Evolutionary conservation across 2,797 vertebrate species (phyloP).

Genomic region (Sternotherus odoratus): DNA sequence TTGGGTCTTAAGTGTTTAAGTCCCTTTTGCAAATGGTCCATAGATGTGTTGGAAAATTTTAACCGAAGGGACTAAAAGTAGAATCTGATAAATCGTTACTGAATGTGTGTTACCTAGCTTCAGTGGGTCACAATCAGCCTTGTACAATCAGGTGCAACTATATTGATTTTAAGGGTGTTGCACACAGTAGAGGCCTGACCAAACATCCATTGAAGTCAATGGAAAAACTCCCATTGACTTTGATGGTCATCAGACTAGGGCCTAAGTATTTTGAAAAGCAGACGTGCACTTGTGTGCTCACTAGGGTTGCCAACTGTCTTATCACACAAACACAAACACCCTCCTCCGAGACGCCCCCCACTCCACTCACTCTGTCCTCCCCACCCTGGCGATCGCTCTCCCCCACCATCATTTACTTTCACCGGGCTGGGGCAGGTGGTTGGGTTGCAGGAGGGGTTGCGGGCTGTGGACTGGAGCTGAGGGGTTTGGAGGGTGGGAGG

Average conservation of each 20-base stretch:
- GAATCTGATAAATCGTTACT: neutral
- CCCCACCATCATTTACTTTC: no score
- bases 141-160: neutral
- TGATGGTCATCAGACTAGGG: neutral
- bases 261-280: neutral
- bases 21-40: neutral
- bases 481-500: no score
- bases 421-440: no score
- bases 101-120: neutral
- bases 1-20: neutral
- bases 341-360: no score
- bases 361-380: no score
- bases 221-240: neutral
- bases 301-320: no score
- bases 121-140: neutral
- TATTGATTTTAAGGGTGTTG: fast-evolving
- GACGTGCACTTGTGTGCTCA: neutral
- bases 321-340: no score
- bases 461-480: no score
- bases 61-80: neutral
- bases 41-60: neutral
- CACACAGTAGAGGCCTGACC: neutral
- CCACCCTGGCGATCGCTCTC: no score
- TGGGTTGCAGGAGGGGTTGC: no score
- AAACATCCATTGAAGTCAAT: neutral